phyloP scores from a whole-genome alignment of 2,888 invertebrate genomes.

The Alentia gelatinosa region DNA sequence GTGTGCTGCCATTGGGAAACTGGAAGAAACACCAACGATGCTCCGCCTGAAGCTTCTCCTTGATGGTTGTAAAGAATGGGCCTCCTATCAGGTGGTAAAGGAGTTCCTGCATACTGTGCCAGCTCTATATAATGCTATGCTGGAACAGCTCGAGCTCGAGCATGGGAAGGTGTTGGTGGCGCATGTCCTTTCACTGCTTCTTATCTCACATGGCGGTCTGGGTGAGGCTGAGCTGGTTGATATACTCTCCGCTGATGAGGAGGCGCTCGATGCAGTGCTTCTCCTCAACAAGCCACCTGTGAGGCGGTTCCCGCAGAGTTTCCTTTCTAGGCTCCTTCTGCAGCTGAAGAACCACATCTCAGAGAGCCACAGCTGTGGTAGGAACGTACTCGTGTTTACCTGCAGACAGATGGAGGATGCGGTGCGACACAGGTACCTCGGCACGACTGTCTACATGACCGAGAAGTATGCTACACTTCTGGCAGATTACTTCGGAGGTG shows the following conservation, averaged over 20 bases:
- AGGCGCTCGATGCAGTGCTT: not conserved
- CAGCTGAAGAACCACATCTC: not conserved
- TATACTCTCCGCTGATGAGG: not conserved
- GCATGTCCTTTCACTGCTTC: not conserved
- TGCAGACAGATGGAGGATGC: not conserved
- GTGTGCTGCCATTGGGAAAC: not conserved
- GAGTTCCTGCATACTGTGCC: not conserved
- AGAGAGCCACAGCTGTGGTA: not conserved
- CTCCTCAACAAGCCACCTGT: not conserved
- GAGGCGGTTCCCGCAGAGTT: not conserved
- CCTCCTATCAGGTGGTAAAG: not conserved
- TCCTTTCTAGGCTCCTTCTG: not conserved
- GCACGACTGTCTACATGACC: not conserved
- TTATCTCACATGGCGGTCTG: not conserved
- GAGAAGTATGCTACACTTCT: not conserved
- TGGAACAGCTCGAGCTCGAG: not conserved
- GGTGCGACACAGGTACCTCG: not conserved
- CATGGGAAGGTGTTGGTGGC: not conserved
- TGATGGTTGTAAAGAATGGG: not conserved
- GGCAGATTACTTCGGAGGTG: not conserved
- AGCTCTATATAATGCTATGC: not conserved
- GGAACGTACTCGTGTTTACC: not conserved
- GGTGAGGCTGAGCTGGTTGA: not conserved
- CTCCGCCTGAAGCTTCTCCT: not conserved
- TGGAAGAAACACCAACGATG: not conserved